Conservation (phyloP, 2,113 vertebrate species). For the Pterocles orientalis region DNA sequence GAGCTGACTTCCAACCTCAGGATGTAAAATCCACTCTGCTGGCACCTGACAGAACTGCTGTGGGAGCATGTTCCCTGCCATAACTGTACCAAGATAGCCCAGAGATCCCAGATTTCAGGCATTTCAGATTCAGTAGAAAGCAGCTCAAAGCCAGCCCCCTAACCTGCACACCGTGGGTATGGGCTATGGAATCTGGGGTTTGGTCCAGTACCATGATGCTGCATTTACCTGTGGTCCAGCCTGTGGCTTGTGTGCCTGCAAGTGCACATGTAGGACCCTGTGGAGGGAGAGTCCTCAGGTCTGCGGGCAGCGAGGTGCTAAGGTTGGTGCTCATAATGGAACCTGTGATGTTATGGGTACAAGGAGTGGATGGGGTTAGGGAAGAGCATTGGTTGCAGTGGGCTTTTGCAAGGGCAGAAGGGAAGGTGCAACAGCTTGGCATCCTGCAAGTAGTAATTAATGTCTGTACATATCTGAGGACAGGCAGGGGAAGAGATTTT, state of each 20-base stretch:
- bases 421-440: not conserved
- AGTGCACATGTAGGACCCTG: accelerated
- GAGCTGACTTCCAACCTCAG: not conserved
- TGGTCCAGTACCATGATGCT: not conserved
- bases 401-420: not conserved
- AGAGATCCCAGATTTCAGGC: not conserved
- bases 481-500: not conserved
- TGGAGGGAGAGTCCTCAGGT: not conserved
- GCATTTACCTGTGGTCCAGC: not conserved
- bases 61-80: accelerated
- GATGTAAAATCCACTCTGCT: not conserved
- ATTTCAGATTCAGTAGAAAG: not conserved
- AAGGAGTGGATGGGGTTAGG: not conserved
- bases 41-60: not conserved
- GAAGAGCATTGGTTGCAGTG: not conserved
- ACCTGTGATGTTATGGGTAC: accelerated
- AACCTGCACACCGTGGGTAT: accelerated
- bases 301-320: not conserved
- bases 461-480: not conserved
- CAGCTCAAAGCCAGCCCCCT: not conserved
- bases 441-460: not conserved
- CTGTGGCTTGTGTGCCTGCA: not conserved
- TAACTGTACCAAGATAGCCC: not conserved
- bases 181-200: not conserved
- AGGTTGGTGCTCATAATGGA: not conserved